Percentiles rank a stretch among this genome's conserved stretches.
Evolutionary conservation across 2,888 invertebrate genomes (phyloP).

Genomic region (Sympetrum striolatum): DNA sequence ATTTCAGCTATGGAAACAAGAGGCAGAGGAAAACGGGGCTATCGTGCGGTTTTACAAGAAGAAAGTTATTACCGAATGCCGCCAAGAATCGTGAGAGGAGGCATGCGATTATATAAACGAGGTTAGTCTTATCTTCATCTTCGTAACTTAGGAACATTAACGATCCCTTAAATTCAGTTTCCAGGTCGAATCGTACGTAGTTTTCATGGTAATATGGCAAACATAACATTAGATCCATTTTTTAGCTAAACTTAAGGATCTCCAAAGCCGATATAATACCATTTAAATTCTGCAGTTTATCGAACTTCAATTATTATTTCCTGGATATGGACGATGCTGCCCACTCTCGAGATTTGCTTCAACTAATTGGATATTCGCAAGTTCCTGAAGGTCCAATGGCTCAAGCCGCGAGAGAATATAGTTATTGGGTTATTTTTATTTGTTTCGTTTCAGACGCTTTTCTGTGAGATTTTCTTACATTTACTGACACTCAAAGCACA

Average conservation of each 20-base stretch:
- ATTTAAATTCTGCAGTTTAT: background rate
- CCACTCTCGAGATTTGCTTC: background rate
- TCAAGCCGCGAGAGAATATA: conserved; percentile 38
- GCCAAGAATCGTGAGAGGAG: background rate
- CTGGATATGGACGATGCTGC: background rate
- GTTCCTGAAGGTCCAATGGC: background rate
- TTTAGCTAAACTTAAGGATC: no score
- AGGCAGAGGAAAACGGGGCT: background rate
- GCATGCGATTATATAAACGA: conserved; percentile 10
- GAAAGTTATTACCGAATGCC: background rate
- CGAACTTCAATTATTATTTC: background rate
- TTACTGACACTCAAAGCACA: background rate
- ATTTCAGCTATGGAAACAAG: background rate
- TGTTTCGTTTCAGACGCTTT: background rate
- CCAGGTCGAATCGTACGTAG: background rate
- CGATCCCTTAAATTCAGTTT: background rate
- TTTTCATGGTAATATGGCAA: no score
- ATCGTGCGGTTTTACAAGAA: background rate
- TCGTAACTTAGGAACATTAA: conserved; percentile 3
- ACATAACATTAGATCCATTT: no score
- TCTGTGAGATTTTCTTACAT: background rate
- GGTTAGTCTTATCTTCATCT: background rate
- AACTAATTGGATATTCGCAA: conserved; percentile 35
- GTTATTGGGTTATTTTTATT: background rate
- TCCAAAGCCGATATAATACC: background rate